Percentiles rank a stretch among this genome's conserved stretches.
These are phyloP conservation scores for Puntigrus tetrazona DNA, from an alignment of 2,113 vertebrate genomes.

Conservation along the genomic window DNA sequence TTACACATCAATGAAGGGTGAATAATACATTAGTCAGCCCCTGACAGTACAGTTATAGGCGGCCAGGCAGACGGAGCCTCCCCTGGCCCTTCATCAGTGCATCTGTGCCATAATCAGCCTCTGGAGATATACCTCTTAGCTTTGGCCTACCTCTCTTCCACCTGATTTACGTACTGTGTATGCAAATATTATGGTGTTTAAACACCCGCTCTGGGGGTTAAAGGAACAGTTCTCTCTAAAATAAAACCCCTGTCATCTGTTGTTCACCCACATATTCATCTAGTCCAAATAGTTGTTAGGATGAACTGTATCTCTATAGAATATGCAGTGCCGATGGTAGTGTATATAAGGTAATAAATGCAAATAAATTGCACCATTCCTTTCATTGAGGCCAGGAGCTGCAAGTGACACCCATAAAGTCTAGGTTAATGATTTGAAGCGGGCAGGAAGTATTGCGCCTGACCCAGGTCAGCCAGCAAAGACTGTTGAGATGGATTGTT, in stretches of 20 bases:
- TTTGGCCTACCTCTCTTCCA: slow-evolving; percentile 18
- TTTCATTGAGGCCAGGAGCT: slow-evolving; percentile 3
- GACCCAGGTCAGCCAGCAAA: slow-evolving; percentile 5
- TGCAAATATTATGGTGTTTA: slow-evolving; percentile 6
- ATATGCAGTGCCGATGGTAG: neutral
- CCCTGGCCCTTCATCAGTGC: slow-evolving; percentile 37
- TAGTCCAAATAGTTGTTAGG: neutral
- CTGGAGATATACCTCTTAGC: slow-evolving; percentile 17
- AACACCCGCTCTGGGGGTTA: neutral
- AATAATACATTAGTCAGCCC: slow-evolving; percentile 74
- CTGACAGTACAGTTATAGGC: slow-evolving; percentile 20
- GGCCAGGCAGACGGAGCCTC: slow-evolving; percentile 26
- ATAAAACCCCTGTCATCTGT: neutral
- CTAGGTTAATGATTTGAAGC: slow-evolving; percentile 8
- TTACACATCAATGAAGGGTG: slow-evolving; percentile 78
- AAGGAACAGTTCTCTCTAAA: neutral
- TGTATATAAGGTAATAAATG: neutral
- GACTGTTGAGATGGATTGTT: slow-evolving; percentile 4
- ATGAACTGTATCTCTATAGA: neutral
- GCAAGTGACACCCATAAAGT: slow-evolving; percentile 36
- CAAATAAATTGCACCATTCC: neutral
- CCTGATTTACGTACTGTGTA: neutral
- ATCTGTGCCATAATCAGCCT: slow-evolving; percentile 36
- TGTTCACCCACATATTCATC: neutral
- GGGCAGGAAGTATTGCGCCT: neutral